These are phyloP conservation scores for Disparrhopalites patrizii DNA, from an alignment of 2,888 invertebrate genomes.

Conservation along the genomic window DNA sequence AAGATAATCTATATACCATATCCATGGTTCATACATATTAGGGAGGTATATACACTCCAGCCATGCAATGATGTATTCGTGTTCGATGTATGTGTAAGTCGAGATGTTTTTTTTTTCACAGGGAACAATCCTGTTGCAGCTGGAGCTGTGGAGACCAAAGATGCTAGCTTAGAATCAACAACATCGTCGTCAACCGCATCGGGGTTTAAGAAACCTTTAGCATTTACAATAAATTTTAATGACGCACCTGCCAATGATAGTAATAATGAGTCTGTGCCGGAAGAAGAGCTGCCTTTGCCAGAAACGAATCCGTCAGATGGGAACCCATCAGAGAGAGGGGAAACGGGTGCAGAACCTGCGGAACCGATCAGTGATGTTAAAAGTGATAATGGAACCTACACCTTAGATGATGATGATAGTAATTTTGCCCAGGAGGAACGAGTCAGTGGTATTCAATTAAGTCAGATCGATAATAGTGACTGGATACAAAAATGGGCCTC, in stretches of 20 bases:
- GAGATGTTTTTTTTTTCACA: neutral
- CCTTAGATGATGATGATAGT: slow-evolving; percentile 24
- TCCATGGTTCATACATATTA: too few relatives aligned
- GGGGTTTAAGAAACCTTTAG: neutral
- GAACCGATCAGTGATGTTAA: slow-evolving; percentile 20
- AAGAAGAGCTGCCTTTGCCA: neutral
- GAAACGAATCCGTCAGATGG: neutral
- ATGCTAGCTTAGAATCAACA: neutral
- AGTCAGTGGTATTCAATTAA: slow-evolving; percentile 9
- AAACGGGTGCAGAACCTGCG: neutral
- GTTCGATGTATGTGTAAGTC: too few relatives aligned
- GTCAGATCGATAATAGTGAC: slow-evolving; percentile 16
- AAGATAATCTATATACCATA: too few relatives aligned
- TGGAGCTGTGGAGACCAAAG: neutral
- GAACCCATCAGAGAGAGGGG: neutral
- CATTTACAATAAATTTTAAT: slow-evolving; percentile 13
- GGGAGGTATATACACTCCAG: too few relatives aligned
- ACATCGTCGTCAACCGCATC: neutral
- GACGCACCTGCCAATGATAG: slow-evolving; percentile 1
- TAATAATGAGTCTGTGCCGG: neutral
- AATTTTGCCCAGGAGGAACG: slow-evolving; percentile 5
- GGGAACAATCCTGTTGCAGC: neutral
- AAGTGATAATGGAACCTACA: slow-evolving; percentile 30
- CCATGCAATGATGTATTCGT: too few relatives aligned
- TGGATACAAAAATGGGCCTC: slow-evolving; percentile 27